phyloP scores from a whole-genome alignment of 2,113 vertebrate species.

The Poeciliopsis turrubarensis region DNA sequence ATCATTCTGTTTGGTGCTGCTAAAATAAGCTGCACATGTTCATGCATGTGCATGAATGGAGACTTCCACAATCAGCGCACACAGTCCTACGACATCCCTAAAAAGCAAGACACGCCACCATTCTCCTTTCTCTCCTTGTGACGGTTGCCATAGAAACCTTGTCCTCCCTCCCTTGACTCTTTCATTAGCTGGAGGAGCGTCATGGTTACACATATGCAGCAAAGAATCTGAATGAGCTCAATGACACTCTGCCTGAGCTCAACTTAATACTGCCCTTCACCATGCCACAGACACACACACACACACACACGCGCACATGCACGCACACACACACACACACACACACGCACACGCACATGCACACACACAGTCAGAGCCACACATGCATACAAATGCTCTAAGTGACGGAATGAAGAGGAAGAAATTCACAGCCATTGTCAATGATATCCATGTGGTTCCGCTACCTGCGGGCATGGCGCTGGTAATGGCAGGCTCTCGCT shows the following conservation, averaged over 20 bases:
- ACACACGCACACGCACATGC: background rate
- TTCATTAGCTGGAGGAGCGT: constrained; percentile 66
- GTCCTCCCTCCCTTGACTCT: constrained; percentile 56
- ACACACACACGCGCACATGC: background rate
- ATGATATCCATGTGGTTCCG: constrained; percentile 29
- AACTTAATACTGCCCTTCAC: constrained; percentile 70
- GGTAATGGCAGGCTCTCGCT: constrained; percentile 62
- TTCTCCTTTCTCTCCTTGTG: constrained; percentile 54
- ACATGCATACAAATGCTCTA: constrained; percentile 36
- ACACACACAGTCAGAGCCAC: background rate
- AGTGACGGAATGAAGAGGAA: constrained; percentile 48
- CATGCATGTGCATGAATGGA: background rate
- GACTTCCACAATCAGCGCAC: constrained; percentile 4
- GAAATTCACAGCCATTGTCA: constrained; percentile 37
- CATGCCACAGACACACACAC: constrained; percentile 27
- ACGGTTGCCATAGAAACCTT: constrained; percentile 74
- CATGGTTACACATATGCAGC: constrained; percentile 71
- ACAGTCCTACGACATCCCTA: constrained; percentile 31
- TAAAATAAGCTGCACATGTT: constrained; percentile 4
- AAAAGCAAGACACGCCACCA: constrained; percentile 45
- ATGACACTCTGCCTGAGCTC: constrained; percentile 63
- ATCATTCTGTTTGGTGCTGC: constrained; percentile 11
- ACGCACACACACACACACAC: constrained; percentile 13
- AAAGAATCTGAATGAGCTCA: constrained; percentile 78
- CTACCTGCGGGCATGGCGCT: constrained; percentile 51